phyloP scores from a whole-genome alignment of 2,797 vertebrate genomes.

The Spatula versicolor region DNA sequence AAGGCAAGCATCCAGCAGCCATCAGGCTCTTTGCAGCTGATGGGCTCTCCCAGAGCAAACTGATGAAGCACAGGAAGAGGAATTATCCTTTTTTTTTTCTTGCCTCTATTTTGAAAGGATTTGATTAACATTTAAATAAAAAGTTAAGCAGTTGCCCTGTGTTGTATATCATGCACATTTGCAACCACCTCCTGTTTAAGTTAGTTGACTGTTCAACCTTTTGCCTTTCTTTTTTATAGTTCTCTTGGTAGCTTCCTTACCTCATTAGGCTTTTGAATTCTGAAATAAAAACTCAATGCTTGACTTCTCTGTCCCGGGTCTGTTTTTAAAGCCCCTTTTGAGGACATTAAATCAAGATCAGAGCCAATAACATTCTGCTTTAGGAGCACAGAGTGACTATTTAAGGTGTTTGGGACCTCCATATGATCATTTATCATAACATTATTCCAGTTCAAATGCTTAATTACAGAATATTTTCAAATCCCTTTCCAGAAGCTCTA shows the following conservation, averaged over 20 bases:
- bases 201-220: conserved; percentile 16
- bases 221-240: conserved; percentile 65
- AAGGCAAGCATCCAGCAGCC: not conserved
- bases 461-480: conserved; percentile 58
- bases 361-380: not conserved
- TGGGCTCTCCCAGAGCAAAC: not conserved
- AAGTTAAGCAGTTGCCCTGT: not conserved
- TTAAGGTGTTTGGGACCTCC: conserved; percentile 58
- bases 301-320: not conserved
- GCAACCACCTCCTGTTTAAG: not conserved
- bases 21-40: not conserved
- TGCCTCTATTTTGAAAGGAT: conserved; percentile 19
- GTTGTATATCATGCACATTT: conserved; percentile 18
- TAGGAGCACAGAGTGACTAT: conserved; percentile 45
- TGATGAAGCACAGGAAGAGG: not conserved
- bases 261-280: conserved; percentile 54
- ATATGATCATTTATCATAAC: conserved; percentile 58
- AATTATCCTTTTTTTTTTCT: not conserved
- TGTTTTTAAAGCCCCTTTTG: conserved; percentile 49
- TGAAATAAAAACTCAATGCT: conserved; percentile 56
- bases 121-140: conserved; percentile 41
- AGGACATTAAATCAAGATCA: conserved; percentile 56
- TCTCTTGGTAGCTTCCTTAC: conserved; percentile 39
- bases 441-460: conserved; percentile 54
- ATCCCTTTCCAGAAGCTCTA: conserved; percentile 33